Percentiles rank a stretch among this genome's conserved stretches.
These are phyloP conservation scores for Climacteris rufus DNA, from an alignment of 2,113 vertebrate genomes.

Conservation along the genomic window DNA sequence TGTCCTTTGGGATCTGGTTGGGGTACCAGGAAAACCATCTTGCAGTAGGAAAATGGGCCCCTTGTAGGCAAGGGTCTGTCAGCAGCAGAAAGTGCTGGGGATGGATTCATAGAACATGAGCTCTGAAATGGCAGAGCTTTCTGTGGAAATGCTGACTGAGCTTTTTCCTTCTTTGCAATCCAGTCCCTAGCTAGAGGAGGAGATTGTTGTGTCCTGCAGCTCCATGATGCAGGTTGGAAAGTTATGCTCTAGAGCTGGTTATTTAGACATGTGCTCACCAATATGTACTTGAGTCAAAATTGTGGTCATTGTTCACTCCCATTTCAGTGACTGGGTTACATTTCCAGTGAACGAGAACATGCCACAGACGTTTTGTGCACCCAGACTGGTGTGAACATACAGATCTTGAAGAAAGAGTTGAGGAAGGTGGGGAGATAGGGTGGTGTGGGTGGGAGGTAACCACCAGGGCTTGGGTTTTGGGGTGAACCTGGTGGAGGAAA, in stretches of 20 bases:
- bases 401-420: not conserved
- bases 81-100: not conserved
- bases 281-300: not conserved
- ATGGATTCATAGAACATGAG: not conserved
- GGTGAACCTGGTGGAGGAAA: not conserved
- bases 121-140: not conserved
- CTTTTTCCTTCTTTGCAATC: not conserved
- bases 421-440: not conserved
- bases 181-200: not conserved
- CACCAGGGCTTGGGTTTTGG: rapidly evolving
- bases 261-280: not conserved
- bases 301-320: rapidly evolving
- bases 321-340: not conserved
- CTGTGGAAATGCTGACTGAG: not conserved
- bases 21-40: not conserved
- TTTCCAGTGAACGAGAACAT: not conserved
- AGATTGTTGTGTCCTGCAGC: not conserved
- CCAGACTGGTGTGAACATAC: not conserved
- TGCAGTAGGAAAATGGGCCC: not conserved
- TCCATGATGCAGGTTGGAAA: not conserved
- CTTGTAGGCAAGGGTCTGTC: not conserved
- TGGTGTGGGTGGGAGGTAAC: not conserved
- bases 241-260: not conserved
- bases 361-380: not conserved
- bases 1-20: not conserved